These are phyloP conservation scores for Saimiri boliviensis DNA, from an alignment of 2,113 vertebrate genomes.

Conservation along the genomic window DNA sequence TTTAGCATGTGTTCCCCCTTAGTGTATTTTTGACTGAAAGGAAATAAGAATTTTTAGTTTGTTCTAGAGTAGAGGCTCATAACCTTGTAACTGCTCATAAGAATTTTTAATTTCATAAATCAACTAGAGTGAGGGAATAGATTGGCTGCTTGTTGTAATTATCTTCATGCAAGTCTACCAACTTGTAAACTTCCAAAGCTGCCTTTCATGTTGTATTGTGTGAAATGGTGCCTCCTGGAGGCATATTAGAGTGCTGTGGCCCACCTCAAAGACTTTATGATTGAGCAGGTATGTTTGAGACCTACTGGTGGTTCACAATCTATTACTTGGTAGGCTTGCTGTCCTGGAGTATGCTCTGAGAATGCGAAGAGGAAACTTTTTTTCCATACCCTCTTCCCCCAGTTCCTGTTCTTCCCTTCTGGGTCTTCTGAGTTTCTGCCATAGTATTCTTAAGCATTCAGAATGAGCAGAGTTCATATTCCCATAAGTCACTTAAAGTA, in stretches of 20 bases:
- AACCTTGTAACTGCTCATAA: not conserved
- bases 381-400: not conserved
- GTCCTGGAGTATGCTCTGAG: not conserved
- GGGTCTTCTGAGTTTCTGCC: not conserved
- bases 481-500: conserved; percentile 2
- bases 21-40: not conserved
- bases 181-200: not conserved
- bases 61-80: not conserved
- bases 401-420: not conserved
- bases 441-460: conserved; percentile 7
- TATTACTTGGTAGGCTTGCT: not conserved
- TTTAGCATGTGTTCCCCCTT: not conserved
- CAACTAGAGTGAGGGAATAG: not conserved
- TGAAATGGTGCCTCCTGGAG: not conserved
- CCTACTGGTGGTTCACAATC: not conserved
- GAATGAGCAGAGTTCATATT: conserved; percentile 29
- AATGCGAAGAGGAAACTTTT: not conserved
- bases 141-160: not conserved
- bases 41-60: not conserved
- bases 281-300: not conserved
- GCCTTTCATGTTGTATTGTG: not conserved
- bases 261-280: not conserved
- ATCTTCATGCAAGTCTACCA: not conserved
- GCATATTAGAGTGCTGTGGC: not conserved
- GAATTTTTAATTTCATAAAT: conserved; percentile 18